Evolutionary conservation across 1,140 invertebrate genomes (phyloP).

Genomic region (Drosophila virilis): DNA sequence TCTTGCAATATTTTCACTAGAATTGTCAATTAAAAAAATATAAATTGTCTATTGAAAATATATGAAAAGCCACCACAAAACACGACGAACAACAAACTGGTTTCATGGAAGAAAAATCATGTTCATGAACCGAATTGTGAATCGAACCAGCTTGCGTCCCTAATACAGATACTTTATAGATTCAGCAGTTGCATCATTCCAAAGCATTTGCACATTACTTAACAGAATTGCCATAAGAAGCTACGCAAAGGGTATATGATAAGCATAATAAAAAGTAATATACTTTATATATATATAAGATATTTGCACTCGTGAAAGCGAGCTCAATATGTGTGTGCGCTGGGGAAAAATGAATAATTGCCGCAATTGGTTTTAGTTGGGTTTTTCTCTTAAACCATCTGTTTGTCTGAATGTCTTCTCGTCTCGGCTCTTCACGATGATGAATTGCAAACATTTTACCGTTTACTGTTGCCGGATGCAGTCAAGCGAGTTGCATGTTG

Average conservation of each 20-base stretch:
- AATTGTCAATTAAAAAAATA: too few species aligned
- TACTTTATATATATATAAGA: neutral
- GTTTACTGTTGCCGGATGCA: slow-evolving; percentile 18
- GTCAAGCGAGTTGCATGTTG: slow-evolving; percentile 11
- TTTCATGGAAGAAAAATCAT: too few species aligned
- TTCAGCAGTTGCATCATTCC: neutral
- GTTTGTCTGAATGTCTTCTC: slow-evolving; percentile 9
- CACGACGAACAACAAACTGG: too few species aligned
- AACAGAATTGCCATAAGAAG: neutral
- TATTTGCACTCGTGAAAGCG: neutral
- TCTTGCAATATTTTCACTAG: too few species aligned
- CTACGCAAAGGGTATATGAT: neutral
- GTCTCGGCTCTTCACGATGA: slow-evolving; percentile 9
- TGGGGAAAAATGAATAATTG: slow-evolving; percentile 55
- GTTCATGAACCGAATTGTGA: too few species aligned
- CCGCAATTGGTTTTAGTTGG: slow-evolving; percentile 52
- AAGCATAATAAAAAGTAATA: neutral
- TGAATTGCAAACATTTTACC: slow-evolving; percentile 49
- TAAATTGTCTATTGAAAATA: too few species aligned
- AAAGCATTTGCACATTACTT: neutral
- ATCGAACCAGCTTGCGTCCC: too few species aligned
- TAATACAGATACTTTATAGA: too few species aligned
- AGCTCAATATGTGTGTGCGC: slow-evolving; percentile 1
- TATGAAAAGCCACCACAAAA: too few species aligned
- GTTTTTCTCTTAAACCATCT: slow-evolving; percentile 16